Evolutionary conservation across 1,140 invertebrate genomes (phyloP), one percentile per base, ranked within the genome.

Genomic region (Cyclina sinensis): DNA sequence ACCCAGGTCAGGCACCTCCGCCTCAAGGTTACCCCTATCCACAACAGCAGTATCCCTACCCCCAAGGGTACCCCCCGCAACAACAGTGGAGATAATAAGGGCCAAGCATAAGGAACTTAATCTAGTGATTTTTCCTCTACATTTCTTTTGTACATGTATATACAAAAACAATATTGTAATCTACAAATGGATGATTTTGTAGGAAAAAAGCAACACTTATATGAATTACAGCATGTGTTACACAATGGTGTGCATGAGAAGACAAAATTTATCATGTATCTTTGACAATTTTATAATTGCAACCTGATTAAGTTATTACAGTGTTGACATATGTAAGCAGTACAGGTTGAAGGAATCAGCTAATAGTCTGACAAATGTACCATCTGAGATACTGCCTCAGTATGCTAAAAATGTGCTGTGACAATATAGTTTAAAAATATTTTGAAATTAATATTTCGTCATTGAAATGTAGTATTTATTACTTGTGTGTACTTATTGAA

Each of bases 41-140:
- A 0, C 85, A 62, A 37, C 74, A 68, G 39, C 78, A 88, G 27
- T 88, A 88, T 32, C 86, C 86, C 5, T 88, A 88, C 79, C 86
- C 86, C n/a, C 46, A 51, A 35, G 79, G 85, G 4, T 87, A 87
- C 43, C 85, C 79, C 30, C 86, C 80, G 51, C 46, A 57, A 51
- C 62, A 62, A 68, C 85, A 87, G 59, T 87, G 85, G 85, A 51
- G 84, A 57, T 86, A 73, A 73, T 32, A 4, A 62, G 30, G 21
- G 5, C 24, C 21, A 21, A 46, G 48, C 5, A 46, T 54, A 16
- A 27, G n/a, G 43, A 46, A 12, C 16, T 27, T 78, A 24, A 78
- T 78, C 73, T 46, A 78, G 27, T 78, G 73, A 70, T 70, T 37
- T 5, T 2, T 4, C 5, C 4, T 24, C 16, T 65, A 5, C 21